Percentiles rank a stretch among this genome's conserved stretches.
These are phyloP conservation scores for Onchidella celtica DNA, from an alignment of 2,888 invertebrate genomes.

Conservation along the genomic window DNA sequence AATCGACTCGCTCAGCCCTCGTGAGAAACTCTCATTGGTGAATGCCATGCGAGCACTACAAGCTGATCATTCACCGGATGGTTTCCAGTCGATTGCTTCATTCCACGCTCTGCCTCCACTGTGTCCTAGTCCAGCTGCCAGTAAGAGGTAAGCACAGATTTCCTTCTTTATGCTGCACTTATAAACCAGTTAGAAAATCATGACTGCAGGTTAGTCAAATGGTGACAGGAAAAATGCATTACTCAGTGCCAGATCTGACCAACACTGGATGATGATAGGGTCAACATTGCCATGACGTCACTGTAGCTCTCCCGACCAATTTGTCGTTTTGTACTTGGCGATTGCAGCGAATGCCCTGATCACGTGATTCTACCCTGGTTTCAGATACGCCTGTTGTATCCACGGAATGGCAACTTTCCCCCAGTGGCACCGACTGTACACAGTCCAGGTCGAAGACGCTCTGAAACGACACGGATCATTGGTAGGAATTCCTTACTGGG, in stretches of 20 bases:
- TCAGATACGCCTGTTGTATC: constrained; percentile 55
- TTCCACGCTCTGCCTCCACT: constrained; percentile 58
- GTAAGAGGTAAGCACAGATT: constrained; percentile 40
- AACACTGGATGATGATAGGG: no score
- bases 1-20: constrained; percentile 35
- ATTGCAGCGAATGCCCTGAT: no score
- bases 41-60: constrained; percentile 52
- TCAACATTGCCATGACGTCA: no score
- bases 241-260: no score
- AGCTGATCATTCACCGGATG: constrained; percentile 55
- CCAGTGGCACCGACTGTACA: constrained; percentile 60
- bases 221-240: no score
- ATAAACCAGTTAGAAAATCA: no score
- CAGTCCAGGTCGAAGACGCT: constrained; percentile 58
- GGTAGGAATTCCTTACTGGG: constrained; percentile 58
- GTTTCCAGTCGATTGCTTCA: constrained; percentile 57
- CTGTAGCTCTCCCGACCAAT: no score
- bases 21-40: constrained; percentile 52
- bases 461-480: constrained; percentile 55
- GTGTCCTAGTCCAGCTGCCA: constrained; percentile 55
- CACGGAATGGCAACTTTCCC: constrained; percentile 60
- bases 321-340: no score
- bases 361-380: no score
- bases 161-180: no score
- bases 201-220: no score